phyloP scores from a whole-genome alignment of 37 sponge, comb jelly and placozoan genomes.

The Tethya wilhelma region DNA sequence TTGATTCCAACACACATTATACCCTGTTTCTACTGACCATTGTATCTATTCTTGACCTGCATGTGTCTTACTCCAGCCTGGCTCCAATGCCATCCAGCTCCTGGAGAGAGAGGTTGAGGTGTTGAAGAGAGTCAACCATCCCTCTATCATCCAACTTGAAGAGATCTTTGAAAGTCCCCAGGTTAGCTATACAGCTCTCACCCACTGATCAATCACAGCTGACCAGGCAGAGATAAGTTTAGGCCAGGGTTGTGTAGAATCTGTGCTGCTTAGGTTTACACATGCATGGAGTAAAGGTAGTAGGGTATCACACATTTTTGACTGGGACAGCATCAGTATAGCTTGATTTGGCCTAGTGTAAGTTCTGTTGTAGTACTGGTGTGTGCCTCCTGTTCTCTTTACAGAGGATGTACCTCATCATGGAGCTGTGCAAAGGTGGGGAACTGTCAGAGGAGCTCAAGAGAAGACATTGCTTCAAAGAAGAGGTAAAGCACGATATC shows the following conservation, averaged over 20 bases:
- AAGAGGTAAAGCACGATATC: slow-evolving; percentile 46
- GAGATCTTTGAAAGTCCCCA: slow-evolving; percentile 90
- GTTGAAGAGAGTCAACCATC: slow-evolving; percentile 81
- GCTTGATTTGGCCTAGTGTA: not conserved
- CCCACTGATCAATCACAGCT: not conserved
- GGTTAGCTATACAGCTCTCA: slow-evolving; percentile 48
- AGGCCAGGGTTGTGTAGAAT: not conserved
- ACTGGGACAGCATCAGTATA: not conserved
- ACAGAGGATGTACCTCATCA: slow-evolving; percentile 85
- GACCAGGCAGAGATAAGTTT: not conserved
- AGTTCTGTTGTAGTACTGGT: not conserved
- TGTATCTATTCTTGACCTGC: not conserved
- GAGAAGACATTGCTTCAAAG: slow-evolving; percentile 59
- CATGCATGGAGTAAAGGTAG: not conserved
- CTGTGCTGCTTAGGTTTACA: not conserved
- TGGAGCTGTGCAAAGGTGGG: slow-evolving; percentile 92
- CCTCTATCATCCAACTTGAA: slow-evolving; percentile 84
- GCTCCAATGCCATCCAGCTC: slow-evolving; percentile 75
- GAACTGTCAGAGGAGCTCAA: slow-evolving; percentile 73
- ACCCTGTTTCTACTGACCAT: too few relatives aligned
- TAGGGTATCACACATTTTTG: not conserved
- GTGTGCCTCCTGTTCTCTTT: not conserved
- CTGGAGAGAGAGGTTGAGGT: slow-evolving; percentile 90
- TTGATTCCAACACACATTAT: too few relatives aligned
- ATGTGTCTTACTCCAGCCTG: slow-evolving; percentile 58